Percentiles rank a stretch among this genome's conserved stretches.
Conservation (phyloP, 2,888 invertebrate genomes). For the Athetis lepigone region DNA sequence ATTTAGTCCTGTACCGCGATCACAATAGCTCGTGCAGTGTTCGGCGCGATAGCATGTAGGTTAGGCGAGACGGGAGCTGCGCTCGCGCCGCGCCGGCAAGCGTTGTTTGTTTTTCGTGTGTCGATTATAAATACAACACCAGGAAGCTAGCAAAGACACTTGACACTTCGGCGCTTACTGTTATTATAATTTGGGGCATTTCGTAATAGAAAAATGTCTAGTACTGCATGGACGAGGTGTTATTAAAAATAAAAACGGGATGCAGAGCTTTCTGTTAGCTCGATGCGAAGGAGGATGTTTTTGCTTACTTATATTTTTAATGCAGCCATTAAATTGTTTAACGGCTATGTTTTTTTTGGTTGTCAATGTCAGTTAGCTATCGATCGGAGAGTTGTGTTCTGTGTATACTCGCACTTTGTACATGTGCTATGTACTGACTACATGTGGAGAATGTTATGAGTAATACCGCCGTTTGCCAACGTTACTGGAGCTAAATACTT, state of each 20-base stretch:
- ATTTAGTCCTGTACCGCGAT: conserved; percentile 54
- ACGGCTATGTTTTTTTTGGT: conserved; percentile 36
- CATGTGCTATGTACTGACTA: conserved; percentile 11
- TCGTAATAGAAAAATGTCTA: conserved; percentile 58
- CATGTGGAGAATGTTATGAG: conserved; percentile 41
- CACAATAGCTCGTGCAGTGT: conserved; percentile 59
- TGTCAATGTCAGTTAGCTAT: conserved; percentile 39
- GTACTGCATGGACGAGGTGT: conserved; percentile 46
- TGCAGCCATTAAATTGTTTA: conserved; percentile 44
- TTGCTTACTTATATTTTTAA: conserved; percentile 46
- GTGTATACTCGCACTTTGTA: conserved; percentile 7
- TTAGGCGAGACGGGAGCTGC: conserved; percentile 51
- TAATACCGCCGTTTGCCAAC: conserved; percentile 61
- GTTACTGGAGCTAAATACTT: conserved; percentile 50
- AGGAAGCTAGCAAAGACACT: conserved; percentile 80
- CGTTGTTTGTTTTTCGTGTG: conserved; percentile 88
- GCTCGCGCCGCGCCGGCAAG: conserved; percentile 72
- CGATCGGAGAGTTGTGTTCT: conserved; percentile 33
- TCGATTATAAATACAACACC: conserved; percentile 87
- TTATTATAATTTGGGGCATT: conserved; percentile 69
- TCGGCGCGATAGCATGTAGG: conserved; percentile 55
- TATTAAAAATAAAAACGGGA: conserved; percentile 52
- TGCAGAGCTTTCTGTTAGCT: conserved; percentile 45
- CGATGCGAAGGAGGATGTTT: conserved; percentile 36
- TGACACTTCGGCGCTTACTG: conserved; percentile 69